Conservation (phyloP, 2,888 invertebrate genomes). For the Phaedon cochleariae region DNA sequence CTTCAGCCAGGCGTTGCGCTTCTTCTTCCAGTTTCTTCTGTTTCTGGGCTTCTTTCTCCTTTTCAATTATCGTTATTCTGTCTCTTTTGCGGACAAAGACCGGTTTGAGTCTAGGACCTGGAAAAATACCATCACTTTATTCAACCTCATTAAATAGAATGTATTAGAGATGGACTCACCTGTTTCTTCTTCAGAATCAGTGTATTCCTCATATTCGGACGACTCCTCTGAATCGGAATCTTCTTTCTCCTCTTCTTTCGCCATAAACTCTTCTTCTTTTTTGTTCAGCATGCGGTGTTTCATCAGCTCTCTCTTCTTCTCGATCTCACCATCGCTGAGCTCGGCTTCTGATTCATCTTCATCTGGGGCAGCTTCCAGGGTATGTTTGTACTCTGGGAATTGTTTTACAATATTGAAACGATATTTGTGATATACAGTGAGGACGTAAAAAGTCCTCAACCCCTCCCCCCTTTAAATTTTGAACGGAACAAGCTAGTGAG, state of each 20-base stretch:
- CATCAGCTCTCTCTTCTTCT: conserved; percentile 76
- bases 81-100: conserved; percentile 94
- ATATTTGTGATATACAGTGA: too few species aligned
- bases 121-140: conserved; percentile 16
- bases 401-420: too few species aligned
- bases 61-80: conserved; percentile 93
- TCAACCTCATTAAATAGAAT: background rate
- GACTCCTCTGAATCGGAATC: conserved; percentile 75
- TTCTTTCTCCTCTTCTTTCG: conserved; percentile 78
- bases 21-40: conserved; percentile 87
- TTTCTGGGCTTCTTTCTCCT: conserved; percentile 86
- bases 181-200: conserved; percentile 90
- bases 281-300: conserved; percentile 73
- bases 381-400: conserved; percentile 58
- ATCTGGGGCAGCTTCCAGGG: conserved; percentile 60
- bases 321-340: conserved; percentile 85
- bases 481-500: too few species aligned
- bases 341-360: conserved; percentile 83
- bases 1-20: conserved; percentile 85
- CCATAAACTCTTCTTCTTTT: conserved; percentile 78
- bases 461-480: too few species aligned
- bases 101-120: conserved; percentile 90
- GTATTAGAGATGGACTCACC: conserved; percentile 60
- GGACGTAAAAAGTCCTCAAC: too few species aligned
- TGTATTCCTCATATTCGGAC: conserved; percentile 86